These are phyloP conservation scores for Hyperoodon ampullatus DNA, from an alignment of 2,113 vertebrate genomes.

Conservation along the genomic window DNA sequence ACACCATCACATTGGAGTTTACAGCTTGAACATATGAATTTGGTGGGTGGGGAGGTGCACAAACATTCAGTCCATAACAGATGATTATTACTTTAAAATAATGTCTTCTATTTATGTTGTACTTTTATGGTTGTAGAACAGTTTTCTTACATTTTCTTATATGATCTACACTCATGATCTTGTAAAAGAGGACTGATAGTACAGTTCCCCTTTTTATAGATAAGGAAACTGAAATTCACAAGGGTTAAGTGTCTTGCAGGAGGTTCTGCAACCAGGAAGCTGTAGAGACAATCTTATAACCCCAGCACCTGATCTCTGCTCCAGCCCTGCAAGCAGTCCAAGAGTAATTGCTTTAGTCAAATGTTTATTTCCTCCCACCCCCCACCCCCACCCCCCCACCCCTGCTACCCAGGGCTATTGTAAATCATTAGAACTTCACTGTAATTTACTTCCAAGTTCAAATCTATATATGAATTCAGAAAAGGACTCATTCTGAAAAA, in stretches of 20 bases:
- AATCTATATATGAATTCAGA: background rate
- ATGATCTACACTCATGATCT: background rate
- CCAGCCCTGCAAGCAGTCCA: background rate
- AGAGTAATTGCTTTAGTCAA: slow-evolving; percentile 4
- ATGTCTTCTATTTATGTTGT: background rate
- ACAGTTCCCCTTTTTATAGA: background rate
- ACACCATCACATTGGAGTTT: background rate
- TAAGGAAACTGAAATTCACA: background rate
- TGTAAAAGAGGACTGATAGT: background rate
- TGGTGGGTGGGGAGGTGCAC: background rate
- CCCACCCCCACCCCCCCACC: too few species aligned
- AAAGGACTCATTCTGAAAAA: slow-evolving; percentile 16
- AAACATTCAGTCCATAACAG: background rate
- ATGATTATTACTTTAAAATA: background rate
- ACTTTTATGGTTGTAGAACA: background rate
- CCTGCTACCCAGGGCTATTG: background rate
- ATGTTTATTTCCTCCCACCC: background rate
- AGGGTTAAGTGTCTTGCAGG: background rate
- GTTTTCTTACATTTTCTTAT: background rate
- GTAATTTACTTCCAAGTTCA: background rate
- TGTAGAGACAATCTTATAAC: background rate
- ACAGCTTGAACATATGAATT: background rate
- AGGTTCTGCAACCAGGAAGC: background rate
- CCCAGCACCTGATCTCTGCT: background rate
- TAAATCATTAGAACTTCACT: slow-evolving; percentile 7